Evolutionary conservation across 2,113 vertebrate species (phyloP), one percentile per base, ranked within the genome.

Genomic region (Panthera uncia): DNA sequence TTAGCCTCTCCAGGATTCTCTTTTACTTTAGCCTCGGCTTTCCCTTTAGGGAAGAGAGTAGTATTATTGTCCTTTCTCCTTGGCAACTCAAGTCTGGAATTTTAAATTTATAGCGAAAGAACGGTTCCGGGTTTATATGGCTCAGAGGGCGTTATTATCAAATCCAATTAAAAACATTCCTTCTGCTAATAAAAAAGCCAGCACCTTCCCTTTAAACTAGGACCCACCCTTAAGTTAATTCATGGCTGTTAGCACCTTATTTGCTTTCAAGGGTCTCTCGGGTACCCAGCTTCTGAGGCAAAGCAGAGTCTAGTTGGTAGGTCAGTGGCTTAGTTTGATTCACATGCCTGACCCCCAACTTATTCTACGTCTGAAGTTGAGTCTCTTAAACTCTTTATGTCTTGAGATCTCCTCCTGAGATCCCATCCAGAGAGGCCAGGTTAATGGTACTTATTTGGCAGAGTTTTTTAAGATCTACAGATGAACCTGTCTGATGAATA

Each of bases 161-260:
- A 95, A 97, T 96, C 83, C 89, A 98, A 97, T 95, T 97, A 97
- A 97, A 98, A 94, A 89, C 79, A 96, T 88, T 89, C 68, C 41
- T 96, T 97, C 63, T 94, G 73, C 73, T 98, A 94, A 87, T 93
- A 97, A 95, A 97, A 97, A 91, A 95, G 61, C 82, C 92, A 94
- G 63, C 84, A 91, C 94, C 94, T 98, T 97, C n/a, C 85, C n/a
- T 86, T 93, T 97, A 94, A 85, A 86, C 66, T 76, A 80, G 61
- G 71, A 63, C 84, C 90, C 48, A 79, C 90, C 94, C 66, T 97
- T 89, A 82, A 48, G 48, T 90, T 96, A 98, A 97, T 95, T 96
- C 98, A 94, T 97, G 91, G 14, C 69, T 86, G 33, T 96, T 96
- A 91, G 55, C 85, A 84, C 91, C 65, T 97, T 96, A 83, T 93